These are phyloP conservation scores for Caenorhabditis inopinata DNA, from an alignment of 1,140 invertebrate species.

Conservation along the genomic window DNA sequence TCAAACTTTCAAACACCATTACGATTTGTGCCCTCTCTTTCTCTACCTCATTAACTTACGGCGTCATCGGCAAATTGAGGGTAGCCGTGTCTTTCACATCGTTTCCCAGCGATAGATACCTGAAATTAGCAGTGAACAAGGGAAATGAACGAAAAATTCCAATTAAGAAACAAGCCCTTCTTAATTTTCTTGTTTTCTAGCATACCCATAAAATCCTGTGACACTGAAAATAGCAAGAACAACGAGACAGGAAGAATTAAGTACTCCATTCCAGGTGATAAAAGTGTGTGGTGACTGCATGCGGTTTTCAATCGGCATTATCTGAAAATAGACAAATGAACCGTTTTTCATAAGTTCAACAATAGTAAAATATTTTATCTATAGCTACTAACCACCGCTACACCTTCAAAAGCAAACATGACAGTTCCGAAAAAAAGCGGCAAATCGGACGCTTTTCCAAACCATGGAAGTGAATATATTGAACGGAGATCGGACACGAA, in stretches of 20 bases:
- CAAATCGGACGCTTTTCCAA: conserved; percentile 70
- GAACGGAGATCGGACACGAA: conserved; percentile 47
- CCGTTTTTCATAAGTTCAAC: too few species aligned
- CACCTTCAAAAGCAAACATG: conserved; percentile 86
- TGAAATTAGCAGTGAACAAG: background rate
- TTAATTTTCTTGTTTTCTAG: background rate
- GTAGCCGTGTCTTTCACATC: conserved; percentile 65
- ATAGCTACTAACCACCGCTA: conserved; percentile 72
- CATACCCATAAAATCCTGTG: conserved; percentile 62
- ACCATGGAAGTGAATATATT: conserved; percentile 40
- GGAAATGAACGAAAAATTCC: too few species aligned
- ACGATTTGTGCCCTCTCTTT: background rate
- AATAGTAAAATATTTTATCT: too few species aligned
- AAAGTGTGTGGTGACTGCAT: conserved; percentile 60
- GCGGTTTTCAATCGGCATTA: conserved; percentile 67
- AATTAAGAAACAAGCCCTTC: background rate
- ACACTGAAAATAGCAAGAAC: conserved; percentile 57
- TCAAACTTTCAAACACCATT: too few species aligned
- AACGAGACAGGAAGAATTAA: conserved; percentile 59
- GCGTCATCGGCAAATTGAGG: conserved; percentile 57
- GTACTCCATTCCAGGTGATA: conserved; percentile 59
- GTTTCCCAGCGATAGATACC: conserved; percentile 64
- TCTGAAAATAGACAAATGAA: conserved; percentile 63
- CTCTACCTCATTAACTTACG: conserved; percentile 39
- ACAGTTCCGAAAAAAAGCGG: conserved; percentile 84